Conservation (phyloP, 2,113 vertebrate species). For the Brachyhypopomus occidentalis region DNA sequence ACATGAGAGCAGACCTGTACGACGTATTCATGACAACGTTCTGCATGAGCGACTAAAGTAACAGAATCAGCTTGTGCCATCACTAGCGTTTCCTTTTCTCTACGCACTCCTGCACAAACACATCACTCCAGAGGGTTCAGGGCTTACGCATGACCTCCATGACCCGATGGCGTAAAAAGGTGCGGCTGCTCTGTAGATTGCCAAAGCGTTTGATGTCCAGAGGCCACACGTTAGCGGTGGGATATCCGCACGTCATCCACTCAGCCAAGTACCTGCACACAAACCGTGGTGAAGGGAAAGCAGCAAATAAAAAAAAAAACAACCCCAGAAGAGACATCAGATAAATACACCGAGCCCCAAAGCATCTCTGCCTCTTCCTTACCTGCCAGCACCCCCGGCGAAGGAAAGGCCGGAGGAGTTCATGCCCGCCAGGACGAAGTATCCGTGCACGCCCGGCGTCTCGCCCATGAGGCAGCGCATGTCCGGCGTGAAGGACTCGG, state of each 20-base stretch:
- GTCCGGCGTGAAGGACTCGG: conserved; percentile 93
- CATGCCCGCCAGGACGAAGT: conserved; percentile 94
- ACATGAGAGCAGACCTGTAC: no score
- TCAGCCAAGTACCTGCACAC: conserved; percentile 87
- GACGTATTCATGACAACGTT: no score
- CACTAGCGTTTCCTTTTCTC: no score
- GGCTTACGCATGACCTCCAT: conserved; percentile 99
- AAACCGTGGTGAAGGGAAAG: background rate
- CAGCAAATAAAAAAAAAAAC: no score
- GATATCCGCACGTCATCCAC: conserved; percentile 95
- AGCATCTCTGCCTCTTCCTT: conserved; percentile 57
- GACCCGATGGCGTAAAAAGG: conserved; percentile 94
- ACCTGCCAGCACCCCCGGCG: conserved; percentile 93
- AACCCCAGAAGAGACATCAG: background rate
- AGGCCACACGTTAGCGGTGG: conserved; percentile 89
- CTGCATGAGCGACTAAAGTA: no score
- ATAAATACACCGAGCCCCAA: background rate
- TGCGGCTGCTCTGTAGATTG: conserved; percentile 93
- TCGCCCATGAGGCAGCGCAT: conserved; percentile 97
- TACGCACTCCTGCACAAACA: no score
- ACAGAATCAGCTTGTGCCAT: background rate
- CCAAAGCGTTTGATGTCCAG: conserved; percentile 96
- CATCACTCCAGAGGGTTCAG: background rate
- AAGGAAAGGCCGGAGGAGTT: conserved; percentile 92
- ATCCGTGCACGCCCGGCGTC: conserved; percentile 80